Conservation (phyloP, 2,888 invertebrate genomes). For the Scrobipalpa atriplicella region DNA sequence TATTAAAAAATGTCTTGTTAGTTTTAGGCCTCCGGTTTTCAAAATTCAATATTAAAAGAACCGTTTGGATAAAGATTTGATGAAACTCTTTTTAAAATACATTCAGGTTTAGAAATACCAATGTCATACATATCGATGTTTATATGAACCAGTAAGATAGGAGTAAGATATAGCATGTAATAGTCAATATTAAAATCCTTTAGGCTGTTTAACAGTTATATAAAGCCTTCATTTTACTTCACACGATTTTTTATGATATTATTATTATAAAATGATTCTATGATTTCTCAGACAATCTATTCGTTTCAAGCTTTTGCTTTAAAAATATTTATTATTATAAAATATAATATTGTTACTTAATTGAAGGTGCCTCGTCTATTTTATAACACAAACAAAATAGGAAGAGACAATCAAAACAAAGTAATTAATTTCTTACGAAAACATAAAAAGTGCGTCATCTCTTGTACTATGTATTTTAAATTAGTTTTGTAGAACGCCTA, state of each 20-base stretch:
- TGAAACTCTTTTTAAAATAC: slow-evolving; percentile 52
- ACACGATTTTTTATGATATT: slow-evolving; percentile 20
- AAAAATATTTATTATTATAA: slow-evolving; percentile 55
- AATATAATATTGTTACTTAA: slow-evolving; percentile 43
- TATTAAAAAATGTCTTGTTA: slow-evolving; percentile 56
- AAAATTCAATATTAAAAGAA: slow-evolving; percentile 43
- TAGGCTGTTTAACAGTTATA: slow-evolving; percentile 77
- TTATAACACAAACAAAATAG: neutral
- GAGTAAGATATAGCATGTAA: slow-evolving; percentile 61
- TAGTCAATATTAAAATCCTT: slow-evolving; percentile 71
- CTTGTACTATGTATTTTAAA: neutral
- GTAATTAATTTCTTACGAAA: neutral
- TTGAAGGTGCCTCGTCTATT: slow-evolving; percentile 28
- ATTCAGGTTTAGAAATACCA: slow-evolving; percentile 76
- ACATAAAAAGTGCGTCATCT: neutral
- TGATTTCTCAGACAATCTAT: slow-evolving; percentile 2
- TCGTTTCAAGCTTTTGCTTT: slow-evolving; percentile 62
- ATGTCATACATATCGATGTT: slow-evolving; percentile 82
- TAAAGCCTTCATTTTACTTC: slow-evolving; percentile 31
- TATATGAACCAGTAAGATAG: slow-evolving; percentile 69
- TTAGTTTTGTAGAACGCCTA: neutral
- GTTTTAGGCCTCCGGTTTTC: slow-evolving; percentile 60
- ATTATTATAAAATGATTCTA: slow-evolving; percentile 20
- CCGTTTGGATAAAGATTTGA: slow-evolving; percentile 48
- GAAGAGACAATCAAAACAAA: neutral